A percentile compares a stretch with the other conserved stretches of the same genome.
Evolutionary conservation across 2,888 invertebrate species (phyloP).

Genomic region (Papilio protenor): DNA sequence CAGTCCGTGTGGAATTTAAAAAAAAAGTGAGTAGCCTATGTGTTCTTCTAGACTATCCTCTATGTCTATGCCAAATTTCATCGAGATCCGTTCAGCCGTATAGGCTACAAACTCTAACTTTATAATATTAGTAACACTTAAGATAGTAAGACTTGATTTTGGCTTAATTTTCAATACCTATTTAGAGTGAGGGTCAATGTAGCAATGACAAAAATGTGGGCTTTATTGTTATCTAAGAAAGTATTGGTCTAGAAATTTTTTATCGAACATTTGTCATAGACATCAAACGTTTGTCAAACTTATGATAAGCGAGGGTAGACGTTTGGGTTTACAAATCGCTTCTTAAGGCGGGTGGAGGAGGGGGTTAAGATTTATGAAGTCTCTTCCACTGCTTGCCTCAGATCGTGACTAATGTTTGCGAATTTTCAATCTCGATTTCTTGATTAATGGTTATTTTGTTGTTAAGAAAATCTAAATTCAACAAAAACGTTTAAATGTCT

Average conservation of each 20-base stretch:
- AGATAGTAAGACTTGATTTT: no score
- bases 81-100: no score
- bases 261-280: background rate
- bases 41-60: no score
- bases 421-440: background rate
- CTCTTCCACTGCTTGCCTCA: background rate
- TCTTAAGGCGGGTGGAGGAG: background rate
- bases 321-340: constrained; percentile 10
- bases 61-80: no score
- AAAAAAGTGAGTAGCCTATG: no score
- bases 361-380: constrained; percentile 14
- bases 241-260: background rate
- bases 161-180: no score
- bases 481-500: background rate
- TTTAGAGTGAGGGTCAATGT: no score
- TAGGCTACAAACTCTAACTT: no score
- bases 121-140: no score
- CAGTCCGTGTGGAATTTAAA: no score
- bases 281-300: constrained; percentile 1
- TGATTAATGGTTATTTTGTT: background rate
- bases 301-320: background rate
- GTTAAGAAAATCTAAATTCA: background rate
- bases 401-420: constrained; percentile 2
- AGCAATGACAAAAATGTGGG: no score
- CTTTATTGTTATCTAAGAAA: no score